Evolutionary conservation across 1,140 invertebrate species (phyloP), one percentile per base, ranked within the genome.

Genomic region (Leptestheria dahalacensis): DNA sequence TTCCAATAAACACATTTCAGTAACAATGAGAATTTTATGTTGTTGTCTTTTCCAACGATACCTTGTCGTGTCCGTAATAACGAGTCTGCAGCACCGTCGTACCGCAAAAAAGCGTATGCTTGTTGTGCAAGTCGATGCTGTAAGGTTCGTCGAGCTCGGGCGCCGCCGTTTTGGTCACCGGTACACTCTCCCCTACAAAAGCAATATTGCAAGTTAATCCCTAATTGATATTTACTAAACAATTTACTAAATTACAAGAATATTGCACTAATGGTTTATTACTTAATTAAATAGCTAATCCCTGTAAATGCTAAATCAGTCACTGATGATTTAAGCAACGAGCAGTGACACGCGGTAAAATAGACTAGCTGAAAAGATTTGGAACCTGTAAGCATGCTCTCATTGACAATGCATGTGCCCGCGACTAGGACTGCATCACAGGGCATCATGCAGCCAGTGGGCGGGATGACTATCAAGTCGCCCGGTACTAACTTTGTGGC

Each of bases 351-450:
- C 33, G 24, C 53, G 28, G 41, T 66, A 63, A 70, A n/a, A n/a
- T n/a, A n/a, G n/a, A n/a, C n/a, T n/a, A n/a, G n/a, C n/a, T n/a
- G n/a, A n/a, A n/a, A n/a, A n/a, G n/a, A n/a, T n/a, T n/a, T n/a
- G n/a, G n/a, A n/a, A 91, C 88, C 90, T 55, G 93, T 97, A 11
- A 97, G 77, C 89, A 96, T 95, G 64, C 88, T 91, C 75, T 97
- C 94, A 71, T 97, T 95, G 12, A 97, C 81, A 64, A 97, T 90
- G 64, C 90, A 93, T 59, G 81, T 86, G 2, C 95, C 93, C 50
- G 81, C 80, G 2, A 96, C 74, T 23, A 98, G 70, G 1, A 91
- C 84, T 1, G 89, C 91, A 73, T 97, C 94, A 72, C 91, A 94
- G 63, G 86, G 81, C 79, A 96, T 83, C 3, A 81, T 78, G 69